These are phyloP conservation scores for Solea senegalensis DNA, from an alignment of 2,113 vertebrate species.

Conservation along the genomic window DNA sequence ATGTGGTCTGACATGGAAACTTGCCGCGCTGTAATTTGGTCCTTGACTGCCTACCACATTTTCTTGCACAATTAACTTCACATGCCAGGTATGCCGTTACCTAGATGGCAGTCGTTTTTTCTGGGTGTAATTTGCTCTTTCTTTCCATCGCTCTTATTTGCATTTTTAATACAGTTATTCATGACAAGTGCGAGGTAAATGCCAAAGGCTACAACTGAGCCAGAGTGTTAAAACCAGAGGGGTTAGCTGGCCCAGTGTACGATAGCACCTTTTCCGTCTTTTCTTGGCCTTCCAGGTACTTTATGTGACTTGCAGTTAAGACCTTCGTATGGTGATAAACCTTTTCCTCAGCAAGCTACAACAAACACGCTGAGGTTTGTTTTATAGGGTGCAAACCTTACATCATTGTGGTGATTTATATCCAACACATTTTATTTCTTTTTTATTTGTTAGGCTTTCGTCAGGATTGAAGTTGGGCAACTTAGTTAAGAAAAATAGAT, in stretches of 20 bases:
- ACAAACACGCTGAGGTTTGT: constrained; percentile 25
- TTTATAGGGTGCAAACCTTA: constrained; percentile 42
- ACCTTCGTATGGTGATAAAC: constrained; percentile 38
- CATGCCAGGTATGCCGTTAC: constrained; percentile 32
- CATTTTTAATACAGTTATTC: constrained; percentile 45
- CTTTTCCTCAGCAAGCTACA: constrained; percentile 31
- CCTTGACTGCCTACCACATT: constrained; percentile 13
- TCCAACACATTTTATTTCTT: background rate
- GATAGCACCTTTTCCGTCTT: constrained; percentile 42
- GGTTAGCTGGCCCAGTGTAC: constrained; percentile 15
- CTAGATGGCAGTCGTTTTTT: constrained; percentile 31
- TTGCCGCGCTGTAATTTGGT: constrained; percentile 34
- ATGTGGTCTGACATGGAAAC: constrained; percentile 44
- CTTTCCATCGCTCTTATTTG: constrained; percentile 25
- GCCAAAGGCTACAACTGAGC: constrained; percentile 18
- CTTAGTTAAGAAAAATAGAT: constrained; percentile 12
- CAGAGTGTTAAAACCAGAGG: constrained; percentile 28
- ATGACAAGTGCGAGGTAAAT: constrained; percentile 10
- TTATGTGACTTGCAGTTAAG: constrained; percentile 42
- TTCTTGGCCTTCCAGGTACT: constrained; percentile 31
- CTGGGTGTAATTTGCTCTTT: constrained; percentile 27
- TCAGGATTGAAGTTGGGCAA: constrained; percentile 32
- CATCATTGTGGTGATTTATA: constrained; percentile 39
- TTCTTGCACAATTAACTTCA: constrained; percentile 35
- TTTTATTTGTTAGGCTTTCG: background rate